phyloP scores from a whole-genome alignment of 1,140 invertebrate species.

The Zaprionus ghesquierei region DNA sequence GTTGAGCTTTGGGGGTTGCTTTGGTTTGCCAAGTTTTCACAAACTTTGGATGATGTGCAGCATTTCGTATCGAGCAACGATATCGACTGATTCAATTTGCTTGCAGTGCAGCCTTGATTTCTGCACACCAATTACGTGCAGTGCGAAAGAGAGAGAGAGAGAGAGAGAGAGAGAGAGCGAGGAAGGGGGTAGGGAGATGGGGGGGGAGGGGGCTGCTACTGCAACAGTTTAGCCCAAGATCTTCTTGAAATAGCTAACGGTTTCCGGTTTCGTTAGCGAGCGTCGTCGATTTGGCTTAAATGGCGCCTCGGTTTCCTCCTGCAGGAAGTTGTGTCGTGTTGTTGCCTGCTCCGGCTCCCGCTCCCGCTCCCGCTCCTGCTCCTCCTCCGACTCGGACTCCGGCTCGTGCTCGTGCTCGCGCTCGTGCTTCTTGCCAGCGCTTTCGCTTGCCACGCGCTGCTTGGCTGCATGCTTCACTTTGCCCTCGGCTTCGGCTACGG shows the following conservation, averaged over 20 bases:
- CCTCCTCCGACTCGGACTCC: background rate
- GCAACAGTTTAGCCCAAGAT: constrained; percentile 74
- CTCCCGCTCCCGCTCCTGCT: background rate
- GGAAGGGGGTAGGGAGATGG: background rate
- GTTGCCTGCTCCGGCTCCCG: constrained; percentile 29
- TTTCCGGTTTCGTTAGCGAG: constrained; percentile 81
- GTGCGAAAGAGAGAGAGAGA: background rate
- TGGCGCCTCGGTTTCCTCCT: constrained; percentile 74
- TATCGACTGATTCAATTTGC: constrained; percentile 58
- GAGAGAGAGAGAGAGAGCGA: background rate
- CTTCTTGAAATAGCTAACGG: constrained; percentile 82
- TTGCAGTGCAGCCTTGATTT: constrained; percentile 55
- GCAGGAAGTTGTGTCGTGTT: constrained; percentile 73
- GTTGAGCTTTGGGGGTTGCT: too few species aligned
- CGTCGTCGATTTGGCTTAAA: constrained; percentile 82
- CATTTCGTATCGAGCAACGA: constrained; percentile 10
- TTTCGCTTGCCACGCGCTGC: background rate
- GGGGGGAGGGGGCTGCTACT: constrained; percentile 13
- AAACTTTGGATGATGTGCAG: constrained; percentile 39
- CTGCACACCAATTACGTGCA: constrained; percentile 64
- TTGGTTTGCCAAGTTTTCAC: constrained; percentile 44
- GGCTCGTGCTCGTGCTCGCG: background rate
- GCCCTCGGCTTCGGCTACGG: constrained; percentile 7
- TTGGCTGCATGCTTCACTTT: background rate
- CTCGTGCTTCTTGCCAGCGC: background rate